Conservation (phyloP, 2,113 vertebrate species). For the Brachyhypopomus gauderio region DNA sequence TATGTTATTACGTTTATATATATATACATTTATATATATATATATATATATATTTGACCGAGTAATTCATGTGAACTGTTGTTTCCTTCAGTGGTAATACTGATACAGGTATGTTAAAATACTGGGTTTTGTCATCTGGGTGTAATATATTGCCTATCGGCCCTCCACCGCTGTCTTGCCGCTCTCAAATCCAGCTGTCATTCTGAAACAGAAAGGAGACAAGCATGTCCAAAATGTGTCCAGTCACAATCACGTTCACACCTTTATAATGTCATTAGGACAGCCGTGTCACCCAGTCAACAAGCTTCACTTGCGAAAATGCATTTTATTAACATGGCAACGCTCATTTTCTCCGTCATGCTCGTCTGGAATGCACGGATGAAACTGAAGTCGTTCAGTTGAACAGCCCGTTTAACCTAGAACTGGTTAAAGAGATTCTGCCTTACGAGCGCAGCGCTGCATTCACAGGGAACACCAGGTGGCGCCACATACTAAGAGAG, state of each 20-base stretch:
- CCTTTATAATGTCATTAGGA: conserved; percentile 18
- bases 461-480: conserved; percentile 65
- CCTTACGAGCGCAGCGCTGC: background rate
- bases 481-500: conserved; percentile 62
- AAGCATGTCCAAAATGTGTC: conserved; percentile 7
- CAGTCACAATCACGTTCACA: background rate
- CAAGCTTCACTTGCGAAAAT: conserved; percentile 24
- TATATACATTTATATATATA: background rate
- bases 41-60: too few relatives aligned
- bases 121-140: conserved; percentile 29
- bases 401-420: conserved; percentile 3
- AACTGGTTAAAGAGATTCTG: conserved; percentile 16
- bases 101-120: conserved; percentile 30
- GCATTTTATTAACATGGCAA: conserved; percentile 33
- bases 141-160: conserved; percentile 56
- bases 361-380: conserved; percentile 43
- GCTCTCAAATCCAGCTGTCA: conserved; percentile 71
- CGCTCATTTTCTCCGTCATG: conserved; percentile 53
- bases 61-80: background rate
- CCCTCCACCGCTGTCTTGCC: conserved; percentile 76
- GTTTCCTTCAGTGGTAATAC: conserved; percentile 27
- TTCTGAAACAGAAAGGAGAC: conserved; percentile 66
- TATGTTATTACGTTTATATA: background rate
- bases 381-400: conserved; percentile 10
- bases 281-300: background rate